Percentiles rank a stretch among this genome's conserved stretches.
phyloP scores from a whole-genome alignment of 2,113 vertebrate genomes.

The Romanogobio albipinnatus region DNA sequence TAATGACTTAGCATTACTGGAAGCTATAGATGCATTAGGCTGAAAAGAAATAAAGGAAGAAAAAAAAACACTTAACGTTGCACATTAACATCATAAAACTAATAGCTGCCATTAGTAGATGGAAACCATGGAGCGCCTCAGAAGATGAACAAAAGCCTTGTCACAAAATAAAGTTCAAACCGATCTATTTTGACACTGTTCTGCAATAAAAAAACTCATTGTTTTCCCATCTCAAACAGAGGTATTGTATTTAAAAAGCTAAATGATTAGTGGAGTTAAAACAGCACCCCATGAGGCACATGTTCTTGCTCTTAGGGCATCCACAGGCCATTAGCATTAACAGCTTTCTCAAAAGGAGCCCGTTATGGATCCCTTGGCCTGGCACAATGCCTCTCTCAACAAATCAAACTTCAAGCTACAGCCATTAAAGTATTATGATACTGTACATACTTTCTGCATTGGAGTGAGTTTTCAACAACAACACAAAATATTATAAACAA shows the following conservation, averaged over 20 bases:
- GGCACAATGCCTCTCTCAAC: background rate
- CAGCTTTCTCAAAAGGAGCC: background rate
- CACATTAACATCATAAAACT: slow-evolving; percentile 35
- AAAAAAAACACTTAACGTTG: background rate
- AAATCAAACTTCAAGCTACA: background rate
- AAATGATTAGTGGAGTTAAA: background rate
- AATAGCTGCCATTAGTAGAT: slow-evolving; percentile 44
- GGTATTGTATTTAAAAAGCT: background rate
- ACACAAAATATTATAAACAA: background rate
- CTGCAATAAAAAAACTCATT: background rate
- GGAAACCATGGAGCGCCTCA: background rate
- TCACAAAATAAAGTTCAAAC: background rate
- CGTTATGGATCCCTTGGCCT: background rate
- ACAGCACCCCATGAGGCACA: slow-evolving; percentile 7
- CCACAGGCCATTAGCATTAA: background rate
- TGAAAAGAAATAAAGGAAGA: background rate
- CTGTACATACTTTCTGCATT: background rate
- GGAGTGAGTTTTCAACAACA: background rate
- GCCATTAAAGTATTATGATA: background rate
- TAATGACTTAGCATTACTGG: slow-evolving; percentile 28
- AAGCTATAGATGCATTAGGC: slow-evolving; percentile 39
- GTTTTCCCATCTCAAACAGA: background rate
- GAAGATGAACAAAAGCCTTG: background rate
- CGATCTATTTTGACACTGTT: background rate
- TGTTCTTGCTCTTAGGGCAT: background rate